phyloP scores from a whole-genome alignment of 2,113 vertebrate genomes.

The Dissostichus mawsoni region DNA sequence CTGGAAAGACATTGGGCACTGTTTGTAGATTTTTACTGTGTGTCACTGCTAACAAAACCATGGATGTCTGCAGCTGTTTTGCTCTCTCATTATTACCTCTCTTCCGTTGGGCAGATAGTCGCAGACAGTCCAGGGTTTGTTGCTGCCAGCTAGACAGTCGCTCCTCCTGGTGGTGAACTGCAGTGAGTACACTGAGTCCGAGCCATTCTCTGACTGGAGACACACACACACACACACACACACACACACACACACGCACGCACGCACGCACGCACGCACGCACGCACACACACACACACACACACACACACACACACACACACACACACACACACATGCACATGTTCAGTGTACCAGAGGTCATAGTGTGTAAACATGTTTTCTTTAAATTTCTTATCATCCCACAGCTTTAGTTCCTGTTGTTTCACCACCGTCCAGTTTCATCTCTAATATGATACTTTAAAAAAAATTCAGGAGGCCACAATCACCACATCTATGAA shows the following conservation, averaged over 20 bases:
- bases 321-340: neutral
- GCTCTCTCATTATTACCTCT: conserved; percentile 75
- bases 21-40: no score
- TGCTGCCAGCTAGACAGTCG: conserved; percentile 77
- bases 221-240: conserved; percentile 11
- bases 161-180: conserved; percentile 85
- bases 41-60: neutral
- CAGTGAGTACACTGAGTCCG: conserved; percentile 73
- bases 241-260: conserved; percentile 27
- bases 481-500: neutral
- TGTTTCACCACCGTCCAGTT: neutral
- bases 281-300: conserved; percentile 23
- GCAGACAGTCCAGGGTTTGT: conserved; percentile 87
- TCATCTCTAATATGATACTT: neutral
- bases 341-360: neutral
- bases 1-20: no score
- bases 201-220: conserved; percentile 78
- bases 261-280: conserved; percentile 12
- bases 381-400: conserved; percentile 35
- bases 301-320: conserved; percentile 21
- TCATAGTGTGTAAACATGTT: conserved; percentile 40
- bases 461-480: no score
- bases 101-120: conserved; percentile 73
- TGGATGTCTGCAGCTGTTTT: neutral
- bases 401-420: conserved; percentile 21